A percentile compares a stretch with the other conserved stretches of the same genome.
Evolutionary conservation across 1,140 invertebrate species (phyloP).

Genomic region (Dreissena polymorpha): DNA sequence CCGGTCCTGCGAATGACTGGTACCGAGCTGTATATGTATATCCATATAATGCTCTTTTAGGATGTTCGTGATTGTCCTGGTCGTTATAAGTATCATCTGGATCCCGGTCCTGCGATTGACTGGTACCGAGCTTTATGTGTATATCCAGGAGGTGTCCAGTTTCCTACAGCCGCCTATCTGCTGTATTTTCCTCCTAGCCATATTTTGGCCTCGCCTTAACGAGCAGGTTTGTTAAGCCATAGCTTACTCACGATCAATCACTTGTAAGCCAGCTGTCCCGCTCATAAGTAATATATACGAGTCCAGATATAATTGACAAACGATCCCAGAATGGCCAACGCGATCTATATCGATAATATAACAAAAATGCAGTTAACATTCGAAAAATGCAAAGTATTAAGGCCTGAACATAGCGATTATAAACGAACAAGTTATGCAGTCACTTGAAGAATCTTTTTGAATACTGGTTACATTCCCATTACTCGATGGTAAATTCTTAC

Average conservation of each 20-base stretch:
- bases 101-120: constrained; percentile 82
- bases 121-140: constrained; percentile 81
- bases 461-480: no score
- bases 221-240: constrained; percentile 79
- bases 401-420: no score
- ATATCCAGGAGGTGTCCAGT: constrained; percentile 82
- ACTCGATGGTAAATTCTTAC: no score
- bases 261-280: background rate
- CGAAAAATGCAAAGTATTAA: no score
- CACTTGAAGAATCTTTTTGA: no score
- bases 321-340: no score
- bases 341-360: no score
- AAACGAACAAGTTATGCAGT: no score
- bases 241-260: background rate
- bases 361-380: no score
- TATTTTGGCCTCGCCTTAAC: constrained; percentile 81
- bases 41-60: constrained; percentile 82
- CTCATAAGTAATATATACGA: no score
- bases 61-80: constrained; percentile 82
- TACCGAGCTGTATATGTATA: constrained; percentile 82
- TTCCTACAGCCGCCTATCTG: constrained; percentile 83
- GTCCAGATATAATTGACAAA: no score
- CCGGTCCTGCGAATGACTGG: constrained; percentile 81
- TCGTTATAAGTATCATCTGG: constrained; percentile 82
- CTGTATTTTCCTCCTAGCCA: constrained; percentile 81